Conservation (phyloP, 2,888 invertebrate species). For the Anorthoa munda region DNA sequence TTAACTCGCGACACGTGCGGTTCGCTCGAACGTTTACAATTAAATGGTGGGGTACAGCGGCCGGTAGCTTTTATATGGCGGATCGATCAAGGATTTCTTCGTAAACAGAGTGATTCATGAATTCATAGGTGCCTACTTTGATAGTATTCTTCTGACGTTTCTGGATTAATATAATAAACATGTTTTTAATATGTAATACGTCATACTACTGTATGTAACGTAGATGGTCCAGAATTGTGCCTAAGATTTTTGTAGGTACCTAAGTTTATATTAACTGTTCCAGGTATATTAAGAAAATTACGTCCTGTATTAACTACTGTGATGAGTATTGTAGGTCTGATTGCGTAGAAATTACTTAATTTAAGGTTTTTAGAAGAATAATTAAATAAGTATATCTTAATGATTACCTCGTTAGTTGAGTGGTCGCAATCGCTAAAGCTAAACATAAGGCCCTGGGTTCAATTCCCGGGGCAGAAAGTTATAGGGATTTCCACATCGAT, state of each 20-base stretch:
- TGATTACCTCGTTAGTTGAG: too few species aligned
- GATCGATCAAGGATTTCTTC: conserved; percentile 61
- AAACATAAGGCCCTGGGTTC: too few species aligned
- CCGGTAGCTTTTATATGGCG: conserved; percentile 72
- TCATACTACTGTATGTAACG: conserved; percentile 13
- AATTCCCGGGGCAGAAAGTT: too few species aligned
- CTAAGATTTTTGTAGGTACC: conserved; percentile 6
- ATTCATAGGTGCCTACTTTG: conserved; percentile 37
- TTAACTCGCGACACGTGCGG: conserved; percentile 56
- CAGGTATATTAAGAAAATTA: neutral
- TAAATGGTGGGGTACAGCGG: conserved; percentile 76
- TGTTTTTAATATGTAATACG: conserved; percentile 48
- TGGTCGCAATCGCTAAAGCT: too few species aligned
- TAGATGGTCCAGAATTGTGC: neutral
- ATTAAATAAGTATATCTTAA: neutral
- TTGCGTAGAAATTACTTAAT: conserved; percentile 26
- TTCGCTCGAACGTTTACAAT: conserved; percentile 68
- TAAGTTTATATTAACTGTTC: conserved; percentile 8
- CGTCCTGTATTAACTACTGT: conserved; percentile 3
- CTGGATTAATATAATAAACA: conserved; percentile 32
- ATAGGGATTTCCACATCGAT: too few species aligned
- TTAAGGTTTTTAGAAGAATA: conserved; percentile 4
- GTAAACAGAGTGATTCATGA: conserved; percentile 55
- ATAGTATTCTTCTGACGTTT: conserved; percentile 39
- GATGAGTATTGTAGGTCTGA: conserved; percentile 26